Base-by-base conservation (phyloP, 2,888 invertebrate genomes). In the Epirrita christyi region DNA sequence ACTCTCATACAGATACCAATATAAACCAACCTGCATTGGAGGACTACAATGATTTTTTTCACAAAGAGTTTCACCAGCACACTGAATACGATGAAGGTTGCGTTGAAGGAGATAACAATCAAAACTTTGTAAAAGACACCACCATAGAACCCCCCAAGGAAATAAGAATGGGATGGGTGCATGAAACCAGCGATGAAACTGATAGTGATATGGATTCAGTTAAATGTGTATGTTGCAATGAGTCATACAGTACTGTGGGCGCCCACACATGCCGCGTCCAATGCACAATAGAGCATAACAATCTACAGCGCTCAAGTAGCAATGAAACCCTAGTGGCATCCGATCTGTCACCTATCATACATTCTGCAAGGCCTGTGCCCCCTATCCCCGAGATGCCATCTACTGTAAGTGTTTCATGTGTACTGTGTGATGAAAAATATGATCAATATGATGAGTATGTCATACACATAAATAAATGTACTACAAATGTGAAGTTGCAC, bases 171-270 rank as follows among this genome's bases (percentile, higher is more conserved):
- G 67, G 63, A 27, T 71, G 64, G 55, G 43, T 54, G 28, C 78
- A 80, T 61, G 88, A 88, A 71, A 81, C 76, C 37, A 91, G 90
- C 71, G 92, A 90, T 71, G 92, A 91, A 60, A 92, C 92, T 42
- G 92, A 92, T 51, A 91, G 90, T 75, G 92, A 92, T 66, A 82
- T 89, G 61, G 90, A 91, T 63, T 92, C 92, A 1, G 78, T 92
- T 1, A 89, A 88, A 70, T 92, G 92, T 80, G 88, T 85, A 6
- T 88, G 85, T 52, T 92, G 92, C 59, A 87, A 81, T 71, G 78
- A 89, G 63, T 81, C 87, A 1, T 85, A 91, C 47, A 84, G 83
- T 55, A 84, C 83, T 53, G 71, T 80, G 36, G 89, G 89, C 4
- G 79, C 78, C 3, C 92, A 92, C 60, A 84, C 78, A 13, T 92